Evolutionary conservation across 2,888 invertebrate species (phyloP).

Genomic region (Brachyopa scutellaris): DNA sequence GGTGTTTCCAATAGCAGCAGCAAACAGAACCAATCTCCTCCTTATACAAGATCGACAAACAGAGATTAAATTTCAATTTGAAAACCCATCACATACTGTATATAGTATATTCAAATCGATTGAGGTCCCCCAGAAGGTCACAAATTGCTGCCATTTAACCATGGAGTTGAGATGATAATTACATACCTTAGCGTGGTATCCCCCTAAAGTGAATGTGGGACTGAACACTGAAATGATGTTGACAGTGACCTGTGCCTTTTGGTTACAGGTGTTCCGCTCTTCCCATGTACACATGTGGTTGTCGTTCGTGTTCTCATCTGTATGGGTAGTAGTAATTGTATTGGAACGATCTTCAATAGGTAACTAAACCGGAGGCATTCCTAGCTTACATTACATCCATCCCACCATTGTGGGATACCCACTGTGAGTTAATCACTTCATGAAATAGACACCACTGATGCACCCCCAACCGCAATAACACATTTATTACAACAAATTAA

Average conservation of each 20-base stretch:
- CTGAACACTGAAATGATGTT: conserved; percentile 58
- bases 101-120: conserved; percentile 56
- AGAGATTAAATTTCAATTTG: conserved; percentile 63
- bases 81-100: conserved; percentile 34
- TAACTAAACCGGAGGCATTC: conserved; percentile 58
- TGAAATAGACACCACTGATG: conserved; percentile 50
- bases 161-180: conserved; percentile 67
- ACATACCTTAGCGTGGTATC: conserved; percentile 48
- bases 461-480: conserved; percentile 66
- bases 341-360: conserved; percentile 30
- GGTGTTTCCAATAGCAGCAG: conserved; percentile 51
- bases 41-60: conserved; percentile 57
- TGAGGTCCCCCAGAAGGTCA: conserved; percentile 66
- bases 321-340: background rate
- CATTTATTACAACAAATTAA: conserved; percentile 71
- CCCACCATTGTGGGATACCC: conserved; percentile 39
- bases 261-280: conserved; percentile 66
- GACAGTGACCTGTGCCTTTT: conserved; percentile 73
- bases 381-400: conserved; percentile 26
- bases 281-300: conserved; percentile 36
- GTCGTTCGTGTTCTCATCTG: conserved; percentile 51
- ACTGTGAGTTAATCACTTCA: conserved; percentile 58
- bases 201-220: conserved; percentile 52
- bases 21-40: conserved; percentile 43
- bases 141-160: conserved; percentile 70